Conservation (phyloP, 1,140 invertebrate genomes). For the Cephus cinctus region DNA sequence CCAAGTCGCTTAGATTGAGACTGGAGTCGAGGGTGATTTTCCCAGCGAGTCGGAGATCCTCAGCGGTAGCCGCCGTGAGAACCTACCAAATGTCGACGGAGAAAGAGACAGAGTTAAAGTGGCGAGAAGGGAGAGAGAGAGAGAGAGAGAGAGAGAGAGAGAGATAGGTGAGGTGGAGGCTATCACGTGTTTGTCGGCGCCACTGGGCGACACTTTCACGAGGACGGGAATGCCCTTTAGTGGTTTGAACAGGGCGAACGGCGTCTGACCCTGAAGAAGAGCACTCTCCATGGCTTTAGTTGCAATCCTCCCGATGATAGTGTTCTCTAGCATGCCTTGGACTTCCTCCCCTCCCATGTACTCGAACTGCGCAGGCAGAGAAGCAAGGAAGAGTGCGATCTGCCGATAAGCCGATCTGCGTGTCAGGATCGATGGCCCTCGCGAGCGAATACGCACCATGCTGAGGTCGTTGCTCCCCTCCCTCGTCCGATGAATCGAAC, state of each 20-base stretch:
- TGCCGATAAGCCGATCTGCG: no score
- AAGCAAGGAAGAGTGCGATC: no score
- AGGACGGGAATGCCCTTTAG: conserved; percentile 62
- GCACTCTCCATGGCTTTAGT: conserved; percentile 62
- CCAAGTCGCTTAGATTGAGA: conserved; percentile 34
- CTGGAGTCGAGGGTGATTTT: conserved; percentile 47
- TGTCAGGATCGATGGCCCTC: no score
- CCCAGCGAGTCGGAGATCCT: conserved; percentile 52
- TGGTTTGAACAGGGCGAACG: conserved; percentile 62
- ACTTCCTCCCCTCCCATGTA: no score
- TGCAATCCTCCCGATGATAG: conserved; percentile 60
- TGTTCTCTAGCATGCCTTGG: no score
- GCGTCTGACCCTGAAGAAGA: conserved; percentile 53
- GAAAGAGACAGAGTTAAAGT: background rate
- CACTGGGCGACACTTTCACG: conserved; percentile 59
- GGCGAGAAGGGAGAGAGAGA: background rate
- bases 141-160: no score
- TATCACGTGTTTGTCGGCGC: conserved; percentile 56
- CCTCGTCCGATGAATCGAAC: no score
- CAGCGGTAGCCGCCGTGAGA: conserved; percentile 54
- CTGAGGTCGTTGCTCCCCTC: no score
- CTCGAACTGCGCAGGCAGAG: no score
- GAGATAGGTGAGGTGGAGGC: background rate
- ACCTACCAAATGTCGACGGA: conserved; percentile 32
- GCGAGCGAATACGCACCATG: no score